Conservation (phyloP, 2,797 vertebrate species). For the Pelodytes ibericus region DNA sequence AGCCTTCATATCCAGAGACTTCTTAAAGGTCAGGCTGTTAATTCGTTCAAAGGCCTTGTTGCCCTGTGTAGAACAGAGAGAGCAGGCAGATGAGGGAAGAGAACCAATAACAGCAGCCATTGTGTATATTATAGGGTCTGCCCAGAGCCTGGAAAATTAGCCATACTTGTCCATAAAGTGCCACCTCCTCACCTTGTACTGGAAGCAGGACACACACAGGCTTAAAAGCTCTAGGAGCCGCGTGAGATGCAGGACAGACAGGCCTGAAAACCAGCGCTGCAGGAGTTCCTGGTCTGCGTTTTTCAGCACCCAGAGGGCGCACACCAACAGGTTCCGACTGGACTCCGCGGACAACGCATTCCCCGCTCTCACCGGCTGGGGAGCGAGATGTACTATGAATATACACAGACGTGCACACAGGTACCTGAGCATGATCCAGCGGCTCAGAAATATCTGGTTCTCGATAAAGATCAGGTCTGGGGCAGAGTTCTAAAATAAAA, state of each 20-base stretch:
- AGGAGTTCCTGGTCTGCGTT: slow-evolving; percentile 81
- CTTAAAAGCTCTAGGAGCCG: slow-evolving; percentile 86
- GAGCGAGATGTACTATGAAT: too few species aligned
- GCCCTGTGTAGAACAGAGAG: slow-evolving; percentile 70
- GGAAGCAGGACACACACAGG: slow-evolving; percentile 87
- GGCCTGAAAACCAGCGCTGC: slow-evolving; percentile 85
- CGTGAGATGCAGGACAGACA: slow-evolving; percentile 84
- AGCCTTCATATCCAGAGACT: slow-evolving; percentile 94
- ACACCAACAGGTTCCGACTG: slow-evolving; percentile 84
- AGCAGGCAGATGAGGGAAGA: background rate
- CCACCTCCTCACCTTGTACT: slow-evolving; percentile 65
- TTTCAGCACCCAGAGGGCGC: slow-evolving; percentile 92
- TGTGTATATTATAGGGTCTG: background rate
- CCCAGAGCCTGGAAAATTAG: too few species aligned
- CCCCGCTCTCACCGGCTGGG: slow-evolving; percentile 78
- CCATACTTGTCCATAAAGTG: background rate
- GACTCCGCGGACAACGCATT: slow-evolving; percentile 83
- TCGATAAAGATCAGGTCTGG: too few species aligned
- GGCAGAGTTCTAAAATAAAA: too few species aligned
- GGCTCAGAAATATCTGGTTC: too few species aligned
- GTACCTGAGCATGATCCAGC: too few species aligned
- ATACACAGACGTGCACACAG: too few species aligned
- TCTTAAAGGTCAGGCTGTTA: slow-evolving; percentile 92
- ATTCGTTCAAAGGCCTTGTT: slow-evolving; percentile 86
- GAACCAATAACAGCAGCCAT: too few species aligned